Evolutionary conservation across 2,113 vertebrate genomes (phyloP).

Genomic region (Neotoma lepida): DNA sequence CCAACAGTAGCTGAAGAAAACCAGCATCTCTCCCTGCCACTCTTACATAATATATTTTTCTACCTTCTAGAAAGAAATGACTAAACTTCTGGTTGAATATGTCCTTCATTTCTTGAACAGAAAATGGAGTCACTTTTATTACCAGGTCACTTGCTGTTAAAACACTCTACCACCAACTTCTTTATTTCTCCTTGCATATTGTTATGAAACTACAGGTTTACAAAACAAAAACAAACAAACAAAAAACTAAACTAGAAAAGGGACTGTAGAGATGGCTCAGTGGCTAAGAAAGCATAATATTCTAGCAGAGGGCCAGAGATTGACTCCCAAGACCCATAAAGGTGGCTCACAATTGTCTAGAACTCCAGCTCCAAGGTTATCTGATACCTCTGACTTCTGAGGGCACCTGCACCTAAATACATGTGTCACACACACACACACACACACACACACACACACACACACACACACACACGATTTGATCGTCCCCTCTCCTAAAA

Average conservation of each 20-base stretch:
- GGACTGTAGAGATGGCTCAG: not conserved
- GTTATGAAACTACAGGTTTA: conserved; percentile 7
- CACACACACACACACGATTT: not conserved
- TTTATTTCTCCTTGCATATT: not conserved
- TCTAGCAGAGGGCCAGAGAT: conserved; percentile 2
- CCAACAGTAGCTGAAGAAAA: not conserved
- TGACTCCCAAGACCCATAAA: not conserved
- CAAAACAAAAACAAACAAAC: not conserved
- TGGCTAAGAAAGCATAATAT: not conserved
- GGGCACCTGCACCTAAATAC: not conserved
- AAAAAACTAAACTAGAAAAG: not conserved
- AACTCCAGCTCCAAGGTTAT: not conserved
- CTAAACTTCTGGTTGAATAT: not conserved
- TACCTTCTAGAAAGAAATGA: conserved; percentile 42
- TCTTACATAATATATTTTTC: conserved; percentile 34
- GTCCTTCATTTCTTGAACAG: conserved; percentile 18
- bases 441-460: not conserved
- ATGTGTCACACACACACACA: not conserved
- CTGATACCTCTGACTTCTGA: not conserved
- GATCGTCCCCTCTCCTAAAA: not conserved
- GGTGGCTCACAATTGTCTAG: not conserved
- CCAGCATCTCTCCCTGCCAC: not conserved
- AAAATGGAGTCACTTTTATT: conserved; percentile 17
- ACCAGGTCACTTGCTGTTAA: not conserved
- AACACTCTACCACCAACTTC: not conserved